Percentiles rank a stretch among this genome's conserved stretches.
Evolutionary conservation across 2,888 invertebrate genomes (phyloP).

Genomic region (Subacronicta megacephala): DNA sequence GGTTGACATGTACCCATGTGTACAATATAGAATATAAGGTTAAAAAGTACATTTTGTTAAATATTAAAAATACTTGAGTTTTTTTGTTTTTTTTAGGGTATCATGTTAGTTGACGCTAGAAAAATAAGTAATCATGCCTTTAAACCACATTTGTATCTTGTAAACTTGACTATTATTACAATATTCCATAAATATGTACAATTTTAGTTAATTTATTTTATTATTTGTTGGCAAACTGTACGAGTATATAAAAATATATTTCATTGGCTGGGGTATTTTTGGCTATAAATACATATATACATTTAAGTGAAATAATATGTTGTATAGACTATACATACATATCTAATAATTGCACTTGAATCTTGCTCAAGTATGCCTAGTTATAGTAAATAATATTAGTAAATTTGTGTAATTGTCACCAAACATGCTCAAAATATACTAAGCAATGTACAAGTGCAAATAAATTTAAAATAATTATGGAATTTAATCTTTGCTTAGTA

Average conservation of each 20-base stretch:
- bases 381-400: neutral
- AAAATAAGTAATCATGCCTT: slow-evolving; percentile 22
- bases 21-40: too few species aligned
- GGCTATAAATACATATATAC: too few species aligned
- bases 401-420: neutral
- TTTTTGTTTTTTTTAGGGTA: slow-evolving; percentile 35
- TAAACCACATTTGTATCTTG: slow-evolving; percentile 19
- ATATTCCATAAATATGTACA: neutral
- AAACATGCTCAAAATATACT: neutral
- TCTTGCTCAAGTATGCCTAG: neutral
- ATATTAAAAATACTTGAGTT: slow-evolving; percentile 26
- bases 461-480: neutral
- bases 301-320: too few species aligned
- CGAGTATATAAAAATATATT: too few species aligned
- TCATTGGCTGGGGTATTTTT: too few species aligned
- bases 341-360: neutral
- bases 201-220: neutral
- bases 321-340: too few species aligned
- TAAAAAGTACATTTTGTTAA: too few species aligned
- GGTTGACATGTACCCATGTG: too few species aligned
- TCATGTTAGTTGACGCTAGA: slow-evolving; percentile 39
- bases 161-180: neutral
- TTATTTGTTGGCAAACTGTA: neutral
- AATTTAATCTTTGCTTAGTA: neutral
- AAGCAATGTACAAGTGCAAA: neutral